phyloP scores from a whole-genome alignment of 2,797 vertebrate species.

The Dromococcyx pavoninus region DNA sequence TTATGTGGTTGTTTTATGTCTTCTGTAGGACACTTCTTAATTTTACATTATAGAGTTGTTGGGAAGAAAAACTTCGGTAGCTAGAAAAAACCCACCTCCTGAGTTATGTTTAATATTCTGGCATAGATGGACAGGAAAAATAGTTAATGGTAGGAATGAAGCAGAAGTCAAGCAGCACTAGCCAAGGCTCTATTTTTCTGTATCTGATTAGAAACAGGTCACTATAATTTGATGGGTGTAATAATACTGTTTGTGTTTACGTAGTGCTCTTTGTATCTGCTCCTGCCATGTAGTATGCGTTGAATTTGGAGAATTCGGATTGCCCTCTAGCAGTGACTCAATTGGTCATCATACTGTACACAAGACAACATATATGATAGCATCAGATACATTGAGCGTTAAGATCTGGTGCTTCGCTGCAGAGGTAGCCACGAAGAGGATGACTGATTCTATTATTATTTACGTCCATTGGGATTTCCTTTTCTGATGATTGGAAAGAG shows the following conservation, averaged over 20 bases:
- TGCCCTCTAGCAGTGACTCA: not conserved
- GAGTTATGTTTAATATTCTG: not conserved
- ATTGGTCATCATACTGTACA: fast-evolving
- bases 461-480: not conserved
- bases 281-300: not conserved
- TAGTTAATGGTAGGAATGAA: not conserved
- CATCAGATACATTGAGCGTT: fast-evolving
- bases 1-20: not conserved
- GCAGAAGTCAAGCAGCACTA: not conserved
- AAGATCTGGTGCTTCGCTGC: not conserved
- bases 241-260: not conserved
- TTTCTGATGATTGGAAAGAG: not conserved
- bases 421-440: not conserved
- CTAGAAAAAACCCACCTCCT: not conserved
- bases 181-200: not conserved
- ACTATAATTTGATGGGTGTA: not conserved
- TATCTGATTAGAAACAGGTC: not conserved
- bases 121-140: not conserved
- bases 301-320: not conserved
- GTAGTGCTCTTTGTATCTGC: not conserved
- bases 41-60: not conserved
- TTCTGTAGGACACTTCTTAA: not conserved
- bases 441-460: not conserved
- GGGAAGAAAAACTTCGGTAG: not conserved
- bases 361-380: fast-evolving